These are phyloP conservation scores for Diloba caeruleocephala DNA, from an alignment of 2,888 invertebrate genomes.

Conservation along the genomic window DNA sequence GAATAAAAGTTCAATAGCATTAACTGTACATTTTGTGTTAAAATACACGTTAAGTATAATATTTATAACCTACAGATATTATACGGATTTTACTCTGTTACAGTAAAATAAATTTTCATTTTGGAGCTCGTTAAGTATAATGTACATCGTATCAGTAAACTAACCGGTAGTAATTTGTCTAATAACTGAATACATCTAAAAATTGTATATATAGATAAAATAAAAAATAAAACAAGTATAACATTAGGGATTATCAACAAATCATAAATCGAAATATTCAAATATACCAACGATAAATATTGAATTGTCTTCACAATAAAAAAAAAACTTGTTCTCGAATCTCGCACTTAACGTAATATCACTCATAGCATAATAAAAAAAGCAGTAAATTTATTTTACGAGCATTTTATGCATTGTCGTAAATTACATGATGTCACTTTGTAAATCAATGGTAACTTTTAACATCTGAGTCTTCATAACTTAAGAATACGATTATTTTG, in stretches of 20 bases:
- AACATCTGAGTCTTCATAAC: slow-evolving; percentile 4
- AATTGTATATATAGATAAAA: slow-evolving; percentile 7
- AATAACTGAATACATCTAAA: slow-evolving; percentile 54
- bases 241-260: slow-evolving; percentile 6
- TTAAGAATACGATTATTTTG: slow-evolving; percentile 8
- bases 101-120: slow-evolving; percentile 22
- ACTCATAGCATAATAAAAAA: slow-evolving; percentile 42
- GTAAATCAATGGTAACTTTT: slow-evolving; percentile 29
- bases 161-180: slow-evolving; percentile 33
- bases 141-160: slow-evolving; percentile 47
- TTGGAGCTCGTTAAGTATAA: slow-evolving; percentile 58
- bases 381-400: slow-evolving; percentile 40
- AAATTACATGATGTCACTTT: slow-evolving; percentile 29
- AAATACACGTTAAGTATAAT: slow-evolving; percentile 58
- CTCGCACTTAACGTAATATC: slow-evolving; percentile 35
- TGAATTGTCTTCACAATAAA: slow-evolving; percentile 23
- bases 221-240: slow-evolving; percentile 2
- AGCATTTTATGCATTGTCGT: slow-evolving; percentile 48
- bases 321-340: slow-evolving; percentile 14
- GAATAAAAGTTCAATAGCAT: slow-evolving; percentile 59
- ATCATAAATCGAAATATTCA: slow-evolving; percentile 19
- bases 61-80: slow-evolving; percentile 47
- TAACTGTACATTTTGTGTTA: slow-evolving; percentile 73
- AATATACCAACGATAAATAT: slow-evolving; percentile 30
- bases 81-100: slow-evolving; percentile 32